Conservation (phyloP, 2,797 vertebrate genomes). For the Acanthurus leucopareius region DNA sequence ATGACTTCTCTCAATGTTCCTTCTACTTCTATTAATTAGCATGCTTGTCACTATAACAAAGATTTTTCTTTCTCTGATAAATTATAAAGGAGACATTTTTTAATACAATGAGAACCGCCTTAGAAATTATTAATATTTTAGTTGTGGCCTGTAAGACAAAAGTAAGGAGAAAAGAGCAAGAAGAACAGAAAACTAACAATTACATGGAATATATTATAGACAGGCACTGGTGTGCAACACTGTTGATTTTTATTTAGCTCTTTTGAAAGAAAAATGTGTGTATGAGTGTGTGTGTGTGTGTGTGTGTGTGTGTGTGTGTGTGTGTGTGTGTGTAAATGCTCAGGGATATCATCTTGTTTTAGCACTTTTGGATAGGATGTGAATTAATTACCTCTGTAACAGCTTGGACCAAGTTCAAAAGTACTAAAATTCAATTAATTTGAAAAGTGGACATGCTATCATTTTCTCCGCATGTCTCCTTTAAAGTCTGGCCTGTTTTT, state of each 20-base stretch:
- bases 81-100: conserved; percentile 90
- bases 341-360: conserved; percentile 78
- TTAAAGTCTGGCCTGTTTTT: conserved; percentile 88
- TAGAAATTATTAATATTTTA: conserved; percentile 86
- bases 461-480: conserved; percentile 84
- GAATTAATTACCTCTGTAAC: conserved; percentile 85
- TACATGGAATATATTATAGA: conserved; percentile 73
- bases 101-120: conserved; percentile 85
- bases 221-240: conserved; percentile 65
- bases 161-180: conserved; percentile 68
- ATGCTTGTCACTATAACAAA: conserved; percentile 88
- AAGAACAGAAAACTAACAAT: conserved; percentile 80
- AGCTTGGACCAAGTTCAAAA: conserved; percentile 88
- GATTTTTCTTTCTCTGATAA: conserved; percentile 89
- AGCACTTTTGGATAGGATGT: conserved; percentile 82
- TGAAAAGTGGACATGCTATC: conserved; percentile 90
- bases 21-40: conserved; percentile 87
- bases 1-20: conserved; percentile 83
- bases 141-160: conserved; percentile 79
- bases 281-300: conserved; percentile 10
- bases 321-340: conserved; percentile 30
- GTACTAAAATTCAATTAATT: conserved; percentile 91
- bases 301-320: conserved; percentile 16
- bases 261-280: conserved; percentile 39
- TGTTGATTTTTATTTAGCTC: conserved; percentile 73